Base-by-base conservation (phyloP, 2,888 invertebrate species). In the Caenorhabditis parvicauda region DNA sequence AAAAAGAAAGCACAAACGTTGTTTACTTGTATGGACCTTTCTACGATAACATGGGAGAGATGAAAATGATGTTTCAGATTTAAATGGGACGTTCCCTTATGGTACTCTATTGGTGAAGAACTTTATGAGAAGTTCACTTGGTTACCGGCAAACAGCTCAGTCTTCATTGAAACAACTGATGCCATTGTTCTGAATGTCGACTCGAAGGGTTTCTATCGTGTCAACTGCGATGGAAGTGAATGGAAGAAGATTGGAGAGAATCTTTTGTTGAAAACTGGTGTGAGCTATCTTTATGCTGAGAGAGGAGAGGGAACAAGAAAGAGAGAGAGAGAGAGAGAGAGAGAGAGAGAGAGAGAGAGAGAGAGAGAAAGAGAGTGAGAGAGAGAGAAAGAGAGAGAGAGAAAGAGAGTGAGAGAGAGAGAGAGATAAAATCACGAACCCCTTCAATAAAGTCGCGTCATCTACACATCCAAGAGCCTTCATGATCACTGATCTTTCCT, bases 61-160 rank as follows among this genome's bases (percentile, higher is more conserved):
- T 32, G 32, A 17, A 3, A 42, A n/a, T 14, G 7, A 24, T 60
- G 43, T 50, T 57, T 54, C 50, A 67, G 66, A 42, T 74, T 68
- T 64, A 75, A 75, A 53, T 77, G 77, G 76, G 79, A 77, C 56
- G 65, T 80, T 39, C 80, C 80, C 6, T 58, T 80, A 9, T 80
- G 80, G 80, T 73, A 75, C 54, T 64, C 66, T 37, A 39, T 57
- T 9, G 71, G 67, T 27, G 67, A 70, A 12, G 53, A 64, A 19
- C 28, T 50, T 22, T 29, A 44, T 2, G 50, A 67, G 9, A 37
- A 62, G 14, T 65, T 77, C 63, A 60, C 54, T 9, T 80, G 80
- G 80, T 64, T 80, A 37, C 49, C 49, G 14, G 39, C 25, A 17
- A 19, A 50, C 17, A 56, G 54, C 41, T 37, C 32, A 2, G 25